These are phyloP conservation scores for Euzetes globulus DNA, from an alignment of 2,888 invertebrate species.

Conservation along the genomic window DNA sequence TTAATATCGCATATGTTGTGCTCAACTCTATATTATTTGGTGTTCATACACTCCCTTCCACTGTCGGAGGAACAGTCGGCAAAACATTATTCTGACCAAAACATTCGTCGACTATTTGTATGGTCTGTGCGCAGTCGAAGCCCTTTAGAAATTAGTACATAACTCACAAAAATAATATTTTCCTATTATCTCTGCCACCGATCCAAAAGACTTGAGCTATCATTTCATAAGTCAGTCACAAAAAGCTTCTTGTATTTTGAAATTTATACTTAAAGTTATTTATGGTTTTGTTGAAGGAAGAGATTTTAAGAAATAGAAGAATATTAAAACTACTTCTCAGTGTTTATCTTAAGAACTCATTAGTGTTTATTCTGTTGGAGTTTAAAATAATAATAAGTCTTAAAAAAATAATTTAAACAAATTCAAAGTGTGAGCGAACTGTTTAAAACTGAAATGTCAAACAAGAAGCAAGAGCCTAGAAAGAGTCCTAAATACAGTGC, in stretches of 20 bases:
- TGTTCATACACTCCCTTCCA: neutral
- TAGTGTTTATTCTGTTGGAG: neutral
- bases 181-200: neutral
- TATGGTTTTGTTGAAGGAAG: slow-evolving; percentile 4
- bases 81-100: slow-evolving; percentile 14
- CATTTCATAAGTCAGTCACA: neutral
- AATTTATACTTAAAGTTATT: neutral
- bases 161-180: neutral
- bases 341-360: slow-evolving; percentile 1
- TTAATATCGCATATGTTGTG: slow-evolving; percentile 18
- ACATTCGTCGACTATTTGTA: neutral
- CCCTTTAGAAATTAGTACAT: slow-evolving; percentile 12
- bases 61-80: neutral
- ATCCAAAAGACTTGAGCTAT: neutral
- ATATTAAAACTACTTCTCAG: neutral
- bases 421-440: neutral
- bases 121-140: neutral
- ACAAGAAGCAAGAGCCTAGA: neutral
- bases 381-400: slow-evolving; percentile 5
- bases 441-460: neutral
- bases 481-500: neutral
- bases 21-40: neutral
- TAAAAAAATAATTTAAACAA: neutral
- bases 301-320: neutral
- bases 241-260: neutral